These are phyloP conservation scores for Reticulitermes speratus DNA, from an alignment of 1,140 invertebrate species.

Conservation along the genomic window DNA sequence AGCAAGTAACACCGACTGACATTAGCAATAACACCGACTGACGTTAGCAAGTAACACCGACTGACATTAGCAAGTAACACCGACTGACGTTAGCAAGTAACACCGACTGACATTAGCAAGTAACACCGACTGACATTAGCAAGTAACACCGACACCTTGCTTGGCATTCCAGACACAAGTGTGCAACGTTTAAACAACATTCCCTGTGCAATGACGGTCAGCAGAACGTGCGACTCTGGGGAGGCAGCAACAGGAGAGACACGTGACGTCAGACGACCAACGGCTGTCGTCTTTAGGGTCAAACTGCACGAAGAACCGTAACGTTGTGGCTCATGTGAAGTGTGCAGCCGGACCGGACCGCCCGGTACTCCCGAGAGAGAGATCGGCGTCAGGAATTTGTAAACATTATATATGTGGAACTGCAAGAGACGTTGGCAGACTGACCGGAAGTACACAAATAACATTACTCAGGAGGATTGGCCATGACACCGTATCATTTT, in stretches of 20 bases:
- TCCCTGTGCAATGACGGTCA: neutral
- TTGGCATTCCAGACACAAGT: neutral
- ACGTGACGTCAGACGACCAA: neutral
- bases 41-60: too few relatives aligned
- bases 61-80: too few relatives aligned
- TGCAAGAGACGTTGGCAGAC: neutral
- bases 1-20: too few relatives aligned
- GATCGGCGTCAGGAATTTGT: neutral
- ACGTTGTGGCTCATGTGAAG: neutral
- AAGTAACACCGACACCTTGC: too few relatives aligned
- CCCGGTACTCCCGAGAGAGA: neutral
- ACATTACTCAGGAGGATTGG: neutral
- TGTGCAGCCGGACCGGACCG: neutral
- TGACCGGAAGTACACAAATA: neutral
- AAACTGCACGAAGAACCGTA: conserved; percentile 11
- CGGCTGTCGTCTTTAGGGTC: neutral
- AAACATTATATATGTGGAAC: neutral
- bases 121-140: too few relatives aligned
- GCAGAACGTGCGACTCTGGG: neutral
- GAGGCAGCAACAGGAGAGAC: neutral
- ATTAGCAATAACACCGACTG: too few relatives aligned
- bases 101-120: too few relatives aligned
- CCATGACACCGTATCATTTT: neutral
- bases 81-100: too few relatives aligned
- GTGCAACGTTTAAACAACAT: neutral